Evolutionary conservation across 2,797 vertebrate species (phyloP), one percentile per base, ranked within the genome.

Genomic region (Brotula barbata): DNA sequence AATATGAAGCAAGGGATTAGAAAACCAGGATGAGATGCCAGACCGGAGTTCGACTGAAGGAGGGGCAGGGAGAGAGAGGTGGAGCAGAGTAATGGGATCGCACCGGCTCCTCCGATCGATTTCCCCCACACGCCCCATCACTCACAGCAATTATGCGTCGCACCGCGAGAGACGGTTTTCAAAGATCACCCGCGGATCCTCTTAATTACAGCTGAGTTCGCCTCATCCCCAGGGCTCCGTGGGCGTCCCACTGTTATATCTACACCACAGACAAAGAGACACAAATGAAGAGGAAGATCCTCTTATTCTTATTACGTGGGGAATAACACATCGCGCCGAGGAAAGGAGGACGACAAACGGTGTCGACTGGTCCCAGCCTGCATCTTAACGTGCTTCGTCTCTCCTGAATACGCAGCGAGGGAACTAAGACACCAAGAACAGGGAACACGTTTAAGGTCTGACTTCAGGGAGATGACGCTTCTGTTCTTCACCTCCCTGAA

Each of bases 81-180:
- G 41, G 71, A 82, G 78, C 75, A 85, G 60, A 76, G 78, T 77
- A 84, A 74, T 71, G 59, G 63, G 64, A 68, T 64, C 3, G 12
- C 75, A 66, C 39, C 19, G 6, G 28, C 59, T 67, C 40, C 51
- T 37, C 19, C 45, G 77, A 86, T 83, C 74, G 77, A 78, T 85
- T 82, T 64, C 56, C 49, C 37, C 2, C 50, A 62, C 51, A 68
- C 66, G 64, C 15, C 49, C 65, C 60, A 85, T 87, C 76, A 82
- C 50, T 87, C 85, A 83, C 47, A 55, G 60, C 71, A 74, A 84
- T 87, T 86, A 88, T 77, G 65, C 25, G 45, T 48, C 43, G 21
- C 12, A 3, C 58, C 39, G 44, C 44, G 54, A 65, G 54, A 75
- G 54, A 78, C 25, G 16, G 50, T 58, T 45, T 73, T 64, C 17